Conservation (phyloP, 2,888 invertebrate genomes). For the Homarus gammarus region DNA sequence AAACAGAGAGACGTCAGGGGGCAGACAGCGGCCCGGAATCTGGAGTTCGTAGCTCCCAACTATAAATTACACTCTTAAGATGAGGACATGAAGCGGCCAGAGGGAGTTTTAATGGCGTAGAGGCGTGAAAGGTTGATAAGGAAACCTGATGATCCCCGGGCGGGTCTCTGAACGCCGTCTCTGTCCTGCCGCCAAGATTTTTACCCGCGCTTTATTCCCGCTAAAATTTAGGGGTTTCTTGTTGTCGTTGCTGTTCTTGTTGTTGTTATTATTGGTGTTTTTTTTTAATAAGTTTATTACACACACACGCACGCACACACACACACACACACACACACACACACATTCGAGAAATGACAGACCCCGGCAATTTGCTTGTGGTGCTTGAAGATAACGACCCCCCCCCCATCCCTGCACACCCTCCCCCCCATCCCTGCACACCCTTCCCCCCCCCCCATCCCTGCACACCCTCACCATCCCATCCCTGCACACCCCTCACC, state of each 20-base stretch:
- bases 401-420: neutral
- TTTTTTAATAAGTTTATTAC: neutral
- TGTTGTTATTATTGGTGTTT: too few species aligned
- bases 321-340: conserved; percentile 17
- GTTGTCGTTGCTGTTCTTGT: too few species aligned
- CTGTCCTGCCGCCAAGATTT: neutral
- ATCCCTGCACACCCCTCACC: too few species aligned
- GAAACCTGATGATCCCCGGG: conserved; percentile 36
- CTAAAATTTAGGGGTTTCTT: neutral
- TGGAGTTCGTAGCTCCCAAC: conserved; percentile 45
- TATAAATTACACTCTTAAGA: conserved; percentile 58
- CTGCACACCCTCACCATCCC: neutral
- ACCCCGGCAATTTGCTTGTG: too few species aligned
- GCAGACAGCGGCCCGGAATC: conserved; percentile 32
- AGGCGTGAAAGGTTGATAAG: conserved; percentile 47
- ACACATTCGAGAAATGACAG: neutral
- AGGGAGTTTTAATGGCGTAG: neutral
- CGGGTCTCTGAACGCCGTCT: conserved; percentile 12
- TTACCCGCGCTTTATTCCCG: neutral
- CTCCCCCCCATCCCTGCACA: neutral
- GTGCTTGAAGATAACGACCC: too few species aligned
- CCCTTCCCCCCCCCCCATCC: neutral
- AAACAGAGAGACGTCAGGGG: conserved; percentile 17
- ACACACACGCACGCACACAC: conserved; percentile 36
- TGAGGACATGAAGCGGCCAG: conserved; percentile 1